Evolutionary conservation across 2,113 vertebrate genomes (phyloP).

Genomic region (Vireo altiloquus): DNA sequence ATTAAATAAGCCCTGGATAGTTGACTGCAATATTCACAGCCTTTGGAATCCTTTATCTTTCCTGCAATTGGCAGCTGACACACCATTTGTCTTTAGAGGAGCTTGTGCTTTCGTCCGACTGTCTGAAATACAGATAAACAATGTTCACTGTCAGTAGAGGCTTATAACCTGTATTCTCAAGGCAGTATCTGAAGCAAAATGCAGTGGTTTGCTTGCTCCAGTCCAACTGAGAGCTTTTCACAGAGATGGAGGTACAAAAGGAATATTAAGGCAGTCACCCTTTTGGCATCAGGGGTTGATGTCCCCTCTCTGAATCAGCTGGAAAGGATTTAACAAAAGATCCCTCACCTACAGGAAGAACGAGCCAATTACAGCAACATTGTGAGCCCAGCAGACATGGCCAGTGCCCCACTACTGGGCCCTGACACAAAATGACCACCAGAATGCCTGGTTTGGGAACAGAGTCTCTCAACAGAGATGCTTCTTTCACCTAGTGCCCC

Average conservation of each 20-base stretch:
- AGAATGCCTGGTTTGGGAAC: not conserved
- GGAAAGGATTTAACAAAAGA: not conserved
- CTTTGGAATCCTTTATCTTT: constrained; percentile 23
- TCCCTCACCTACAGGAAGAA: not conserved
- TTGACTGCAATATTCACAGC: constrained; percentile 30
- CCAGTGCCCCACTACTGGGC: not conserved
- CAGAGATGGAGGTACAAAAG: not conserved
- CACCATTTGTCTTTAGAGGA: constrained; percentile 25
- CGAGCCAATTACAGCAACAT: not conserved
- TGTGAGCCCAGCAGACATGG: not conserved
- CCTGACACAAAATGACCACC: not conserved
- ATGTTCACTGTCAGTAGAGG: not conserved
- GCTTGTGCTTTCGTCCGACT: not conserved
- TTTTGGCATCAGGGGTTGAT: not conserved
- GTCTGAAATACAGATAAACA: constrained; percentile 11
- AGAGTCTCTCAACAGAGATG: not conserved
- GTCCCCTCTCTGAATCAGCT: not conserved
- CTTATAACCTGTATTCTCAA: not conserved
- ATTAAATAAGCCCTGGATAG: constrained; percentile 27
- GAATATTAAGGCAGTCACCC: not conserved
- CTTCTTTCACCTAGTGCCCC: not conserved
- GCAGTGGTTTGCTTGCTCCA: not conserved
- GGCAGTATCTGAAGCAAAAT: not conserved
- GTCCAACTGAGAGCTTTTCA: not conserved
- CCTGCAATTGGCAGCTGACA: not conserved